These are phyloP conservation scores for Hyles lineata DNA, from an alignment of 2,888 invertebrate genomes.

Conservation along the genomic window DNA sequence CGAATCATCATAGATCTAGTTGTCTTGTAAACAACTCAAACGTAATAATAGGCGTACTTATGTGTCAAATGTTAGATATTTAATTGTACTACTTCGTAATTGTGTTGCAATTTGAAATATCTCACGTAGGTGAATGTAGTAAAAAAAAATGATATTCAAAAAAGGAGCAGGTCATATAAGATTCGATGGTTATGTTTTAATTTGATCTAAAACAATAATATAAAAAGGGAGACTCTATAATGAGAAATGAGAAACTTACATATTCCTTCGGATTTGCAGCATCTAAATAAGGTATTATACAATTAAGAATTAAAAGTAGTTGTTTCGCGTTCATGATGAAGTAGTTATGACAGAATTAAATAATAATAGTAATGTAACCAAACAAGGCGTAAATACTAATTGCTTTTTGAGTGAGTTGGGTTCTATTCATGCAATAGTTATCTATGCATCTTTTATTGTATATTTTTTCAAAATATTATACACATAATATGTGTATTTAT, in stretches of 20 bases:
- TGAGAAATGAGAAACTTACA: constrained; percentile 17
- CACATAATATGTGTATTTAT: too few species aligned
- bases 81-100: too few species aligned
- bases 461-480: background rate
- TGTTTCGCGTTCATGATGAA: constrained; percentile 22
- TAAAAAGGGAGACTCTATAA: background rate
- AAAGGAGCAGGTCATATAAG: too few species aligned
- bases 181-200: too few species aligned
- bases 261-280: constrained; percentile 6
- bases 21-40: too few species aligned
- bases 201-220: too few species aligned
- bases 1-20: too few species aligned
- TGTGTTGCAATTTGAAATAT: too few species aligned
- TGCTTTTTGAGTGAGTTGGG: constrained; percentile 23
- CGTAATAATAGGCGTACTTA: too few species aligned
- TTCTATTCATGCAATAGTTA: background rate
- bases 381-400: background rate
- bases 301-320: constrained; percentile 6
- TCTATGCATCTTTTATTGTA: background rate
- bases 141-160: too few species aligned
- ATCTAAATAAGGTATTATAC: constrained; percentile 8
- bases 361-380: background rate
- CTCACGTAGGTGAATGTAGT: too few species aligned
- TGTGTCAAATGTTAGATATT: too few species aligned
- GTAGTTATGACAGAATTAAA: constrained; percentile 10